Evolutionary conservation across 2,113 vertebrate species (phyloP), one percentile per base, ranked within the genome.

Genomic region (Anguilla rostrata): DNA sequence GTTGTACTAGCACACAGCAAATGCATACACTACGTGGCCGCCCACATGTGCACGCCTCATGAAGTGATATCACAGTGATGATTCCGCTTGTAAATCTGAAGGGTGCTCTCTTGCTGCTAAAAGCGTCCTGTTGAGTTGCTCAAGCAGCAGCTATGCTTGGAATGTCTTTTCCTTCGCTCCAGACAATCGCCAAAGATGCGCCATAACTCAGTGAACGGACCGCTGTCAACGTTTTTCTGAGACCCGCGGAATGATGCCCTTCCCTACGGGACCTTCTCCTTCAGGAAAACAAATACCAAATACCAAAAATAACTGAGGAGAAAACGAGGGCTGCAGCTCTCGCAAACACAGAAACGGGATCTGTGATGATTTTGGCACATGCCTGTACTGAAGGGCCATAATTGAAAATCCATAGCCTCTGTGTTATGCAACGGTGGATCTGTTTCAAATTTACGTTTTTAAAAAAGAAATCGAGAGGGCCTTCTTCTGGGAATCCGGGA

Each of bases 381-480:
- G 81, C 81, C 34, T 6, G n/a, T 20, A 43, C 34, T 46, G 40
- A 84, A 78, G 16, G 71, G 26, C 71, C 11, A 1, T 34, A 29
- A 53, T 75, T 75, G 57, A 57, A 41, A 57, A 53, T 20, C 56
- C 56, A 75, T 26, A 40, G 53, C 78, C 40, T 16, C 49, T 29
- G 39, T 57, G 53, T 75, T 83, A 18, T 26, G 87, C 29, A 83
- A 83, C n/a, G 12, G 41, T 26, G 80, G 80, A 46, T 90, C 87
- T 92, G 90, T 78, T 81, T 90, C 89, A 89, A 83, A 93, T 91
- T 88, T 53, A 16, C 53, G 34, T 56, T 84, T 43, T 34, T 60
- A 39, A 39, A 9, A 39, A 84, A 0, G 34, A 34, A 34, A 34
- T 34, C 46, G 18, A 11, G 49, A 53, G 22, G 83, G 66, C 29